Evolutionary conservation across 1,140 invertebrate genomes (phyloP), one percentile per base, ranked within the genome.

Genomic region (Diachasma alloeum): DNA sequence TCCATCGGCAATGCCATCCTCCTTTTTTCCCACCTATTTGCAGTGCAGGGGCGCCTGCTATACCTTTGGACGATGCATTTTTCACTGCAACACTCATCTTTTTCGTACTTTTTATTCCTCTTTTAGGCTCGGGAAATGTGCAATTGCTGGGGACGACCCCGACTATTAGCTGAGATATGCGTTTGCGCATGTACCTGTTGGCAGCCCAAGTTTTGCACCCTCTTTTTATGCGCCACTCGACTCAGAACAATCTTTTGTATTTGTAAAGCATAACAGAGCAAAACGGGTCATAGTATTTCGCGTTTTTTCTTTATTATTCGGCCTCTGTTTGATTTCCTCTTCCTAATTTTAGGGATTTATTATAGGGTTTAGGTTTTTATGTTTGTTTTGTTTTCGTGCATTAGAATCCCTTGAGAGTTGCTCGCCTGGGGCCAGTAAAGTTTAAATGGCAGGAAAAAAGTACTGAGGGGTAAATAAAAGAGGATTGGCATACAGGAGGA

Each of bases 111-210:
- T 70, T n/a, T 39, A 68, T 5, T 6, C 67, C 3, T n/a, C 67
- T 15, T n/a, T 31, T 37, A 17, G 36, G 3, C 13, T 19, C 15
- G 9, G 46, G n/a, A 59, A 72, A 59, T 53, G 48, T 10, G 22
- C 24, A 36, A 36, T 53, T 53, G n/a, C 15, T 26, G 59, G 24
- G 11, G 19, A 63, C 19, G 5, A 63, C 22, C 24, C 48, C 31
- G 24, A 26, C 22, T 37, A 72, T 72, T 53, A 53, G 24, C 31
- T 26, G 11, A 24, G 17, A 22, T 15, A 26, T 53, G 59, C 67
- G 70, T 81, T 80, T 80, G 81, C 80, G 80, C 81, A 83, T 82
- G 82, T 79, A 84, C 80, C 81, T 84, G 83, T 84, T 84, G 81
- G 79, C 59, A 80, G 67, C 19, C 24, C 59, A 63, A 63, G 19